Evolutionary conservation across 2,113 vertebrate genomes (phyloP).

Genomic region (Bucco capensis): DNA sequence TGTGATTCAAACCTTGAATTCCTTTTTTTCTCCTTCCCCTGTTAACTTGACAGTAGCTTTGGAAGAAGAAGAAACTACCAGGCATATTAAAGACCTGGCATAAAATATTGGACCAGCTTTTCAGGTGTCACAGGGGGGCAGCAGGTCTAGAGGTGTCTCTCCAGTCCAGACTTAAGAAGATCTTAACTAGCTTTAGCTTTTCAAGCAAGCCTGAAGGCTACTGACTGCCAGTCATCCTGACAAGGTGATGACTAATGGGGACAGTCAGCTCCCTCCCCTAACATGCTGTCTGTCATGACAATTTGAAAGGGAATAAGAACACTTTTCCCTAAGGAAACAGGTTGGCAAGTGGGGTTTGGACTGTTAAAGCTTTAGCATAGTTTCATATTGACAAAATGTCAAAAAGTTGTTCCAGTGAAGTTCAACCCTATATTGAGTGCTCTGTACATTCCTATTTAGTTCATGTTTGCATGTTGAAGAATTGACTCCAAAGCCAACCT

Average conservation of each 20-base stretch:
- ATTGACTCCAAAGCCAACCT: not conserved
- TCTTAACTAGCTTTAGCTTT: slow-evolving; percentile 9
- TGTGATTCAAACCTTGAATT: not conserved
- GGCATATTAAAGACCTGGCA: slow-evolving; percentile 32
- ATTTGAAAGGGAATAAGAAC: slow-evolving; percentile 35
- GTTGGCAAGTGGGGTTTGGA: slow-evolving; percentile 44
- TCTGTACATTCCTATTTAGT: not conserved
- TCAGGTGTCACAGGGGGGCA: slow-evolving; percentile 18
- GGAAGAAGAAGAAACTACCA: not conserved
- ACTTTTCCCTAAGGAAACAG: slow-evolving; percentile 33
- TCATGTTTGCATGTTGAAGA: not conserved
- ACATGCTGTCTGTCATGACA: slow-evolving; percentile 24
- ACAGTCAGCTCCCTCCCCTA: slow-evolving; percentile 40
- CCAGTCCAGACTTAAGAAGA: slow-evolving; percentile 10
- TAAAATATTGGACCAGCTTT: slow-evolving; percentile 36
- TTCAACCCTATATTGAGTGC: not conserved
- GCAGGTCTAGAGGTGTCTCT: not conserved
- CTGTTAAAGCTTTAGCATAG: not conserved
- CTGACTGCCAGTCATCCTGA: slow-evolving; percentile 61
- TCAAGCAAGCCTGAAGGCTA: not conserved
- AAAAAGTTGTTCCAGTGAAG: not conserved
- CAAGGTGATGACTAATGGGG: slow-evolving; percentile 57
- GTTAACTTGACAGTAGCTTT: not conserved
- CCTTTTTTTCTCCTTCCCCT: not conserved
- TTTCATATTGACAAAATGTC: slow-evolving; percentile 10